Percentiles rank a stretch among this genome's conserved stretches.
These are phyloP conservation scores for Morelia viridis DNA, from an alignment of 2,797 vertebrate species.

Conservation along the genomic window DNA sequence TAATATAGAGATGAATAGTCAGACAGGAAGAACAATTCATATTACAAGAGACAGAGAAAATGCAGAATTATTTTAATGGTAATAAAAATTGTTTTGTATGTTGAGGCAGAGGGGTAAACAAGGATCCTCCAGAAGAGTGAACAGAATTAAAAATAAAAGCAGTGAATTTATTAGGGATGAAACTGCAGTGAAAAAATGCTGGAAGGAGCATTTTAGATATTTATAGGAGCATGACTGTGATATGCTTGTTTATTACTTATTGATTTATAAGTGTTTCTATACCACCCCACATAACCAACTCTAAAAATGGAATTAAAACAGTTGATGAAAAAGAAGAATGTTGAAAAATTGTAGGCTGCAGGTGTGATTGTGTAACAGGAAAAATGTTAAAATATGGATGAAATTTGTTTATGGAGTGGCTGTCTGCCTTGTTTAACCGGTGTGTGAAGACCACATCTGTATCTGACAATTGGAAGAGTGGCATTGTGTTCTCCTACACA, in stretches of 20 bases:
- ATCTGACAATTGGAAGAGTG: too few relatives aligned
- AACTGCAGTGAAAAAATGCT: background rate
- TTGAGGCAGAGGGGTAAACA: background rate
- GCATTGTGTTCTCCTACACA: too few relatives aligned
- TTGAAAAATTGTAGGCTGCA: too few relatives aligned
- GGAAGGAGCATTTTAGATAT: background rate
- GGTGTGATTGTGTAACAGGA: too few relatives aligned
- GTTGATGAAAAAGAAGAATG: too few relatives aligned
- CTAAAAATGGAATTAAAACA: too few relatives aligned
- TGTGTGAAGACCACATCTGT: too few relatives aligned
- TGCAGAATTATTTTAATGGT: background rate
- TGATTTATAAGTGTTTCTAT: too few relatives aligned
- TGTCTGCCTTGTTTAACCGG: too few relatives aligned
- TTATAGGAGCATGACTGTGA: background rate
- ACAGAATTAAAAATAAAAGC: background rate
- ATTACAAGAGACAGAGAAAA: background rate
- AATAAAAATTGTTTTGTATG: background rate
- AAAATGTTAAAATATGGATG: too few relatives aligned
- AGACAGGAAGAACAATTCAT: background rate
- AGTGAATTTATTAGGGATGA: background rate
- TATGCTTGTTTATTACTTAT: background rate
- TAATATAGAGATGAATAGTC: background rate
- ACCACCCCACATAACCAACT: too few relatives aligned
- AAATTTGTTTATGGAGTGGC: too few relatives aligned
- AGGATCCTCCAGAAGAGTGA: background rate